Evolutionary conservation across 1,140 invertebrate species (phyloP).

Genomic region (Drosophila rhopaloa): DNA sequence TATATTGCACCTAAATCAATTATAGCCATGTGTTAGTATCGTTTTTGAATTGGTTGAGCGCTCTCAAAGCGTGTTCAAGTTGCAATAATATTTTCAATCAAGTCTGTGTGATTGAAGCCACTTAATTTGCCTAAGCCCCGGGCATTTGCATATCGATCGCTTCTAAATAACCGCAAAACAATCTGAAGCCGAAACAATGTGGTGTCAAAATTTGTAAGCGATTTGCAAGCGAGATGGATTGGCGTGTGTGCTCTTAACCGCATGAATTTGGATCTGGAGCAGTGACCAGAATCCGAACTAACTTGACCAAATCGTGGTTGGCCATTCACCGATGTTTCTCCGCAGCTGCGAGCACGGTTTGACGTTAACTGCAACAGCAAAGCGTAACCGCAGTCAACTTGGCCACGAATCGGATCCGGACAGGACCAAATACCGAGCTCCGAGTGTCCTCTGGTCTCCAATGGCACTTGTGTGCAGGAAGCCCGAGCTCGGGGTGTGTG

Average conservation of each 20-base stretch:
- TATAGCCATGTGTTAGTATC: slow-evolving; percentile 14
- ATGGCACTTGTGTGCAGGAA: slow-evolving; percentile 51
- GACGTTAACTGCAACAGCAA: slow-evolving; percentile 70
- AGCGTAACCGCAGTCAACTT: slow-evolving; percentile 70
- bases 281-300: slow-evolving; percentile 61
- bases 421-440: slow-evolving; percentile 10
- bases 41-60: slow-evolving; percentile 5
- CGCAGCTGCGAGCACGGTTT: slow-evolving; percentile 38
- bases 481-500: slow-evolving; percentile 28
- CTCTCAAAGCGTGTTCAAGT: slow-evolving; percentile 6
- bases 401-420: slow-evolving; percentile 39
- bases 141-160: slow-evolving; percentile 39
- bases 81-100: slow-evolving; percentile 31
- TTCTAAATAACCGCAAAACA: slow-evolving; percentile 29
- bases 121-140: slow-evolving; percentile 35
- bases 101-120: slow-evolving; percentile 16
- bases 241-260: slow-evolving; percentile 1
- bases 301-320: slow-evolving; percentile 70
- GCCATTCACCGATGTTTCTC: slow-evolving; percentile 45
- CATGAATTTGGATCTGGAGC: slow-evolving; percentile 19
- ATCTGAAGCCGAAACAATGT: slow-evolving; percentile 40
- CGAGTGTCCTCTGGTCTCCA: slow-evolving; percentile 38
- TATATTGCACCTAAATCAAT: slow-evolving; percentile 4
- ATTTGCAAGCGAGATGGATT: slow-evolving; percentile 20
- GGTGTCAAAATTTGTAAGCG: slow-evolving; percentile 40